Percentiles rank a stretch among this genome's conserved stretches.
These are phyloP conservation scores for Anneissia japonica DNA, from an alignment of 35 echinoderm and acorn worm species.

Conservation along the genomic window DNA sequence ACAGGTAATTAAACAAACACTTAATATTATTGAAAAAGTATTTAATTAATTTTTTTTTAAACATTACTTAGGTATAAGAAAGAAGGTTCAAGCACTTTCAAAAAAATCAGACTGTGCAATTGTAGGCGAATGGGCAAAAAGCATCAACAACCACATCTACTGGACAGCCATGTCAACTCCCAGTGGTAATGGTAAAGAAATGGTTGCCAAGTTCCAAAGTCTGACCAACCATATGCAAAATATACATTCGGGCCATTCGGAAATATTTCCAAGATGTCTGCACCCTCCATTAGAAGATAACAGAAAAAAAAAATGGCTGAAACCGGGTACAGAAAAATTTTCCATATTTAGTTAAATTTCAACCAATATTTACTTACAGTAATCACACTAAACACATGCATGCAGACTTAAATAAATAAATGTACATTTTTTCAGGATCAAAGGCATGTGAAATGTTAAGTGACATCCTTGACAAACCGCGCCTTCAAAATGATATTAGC, in stretches of 20 bases:
- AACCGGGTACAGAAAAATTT: too few species aligned
- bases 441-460: too few species aligned
- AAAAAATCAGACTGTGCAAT: constrained; percentile 29
- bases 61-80: constrained; percentile 30
- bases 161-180: constrained; percentile 32
- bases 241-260: constrained; percentile 31
- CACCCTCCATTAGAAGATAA: not conserved
- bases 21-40: too few species aligned
- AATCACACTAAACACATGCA: too few species aligned
- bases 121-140: constrained; percentile 26
- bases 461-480: too few species aligned
- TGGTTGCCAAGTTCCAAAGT: constrained; percentile 19
- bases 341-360: too few species aligned
- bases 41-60: too few species aligned
- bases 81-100: constrained; percentile 33
- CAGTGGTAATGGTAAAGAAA: constrained; percentile 19
- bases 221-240: constrained; percentile 28
- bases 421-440: too few species aligned
- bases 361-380: too few species aligned
- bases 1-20: too few species aligned
- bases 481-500: constrained; percentile 46
- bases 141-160: constrained; percentile 35
- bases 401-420: too few species aligned
- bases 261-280: not conserved
- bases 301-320: not conserved